Percentiles rank a stretch among this genome's conserved stretches.
phyloP scores from a whole-genome alignment of 2,888 invertebrate species.

The Ectropis crepuscularia region DNA sequence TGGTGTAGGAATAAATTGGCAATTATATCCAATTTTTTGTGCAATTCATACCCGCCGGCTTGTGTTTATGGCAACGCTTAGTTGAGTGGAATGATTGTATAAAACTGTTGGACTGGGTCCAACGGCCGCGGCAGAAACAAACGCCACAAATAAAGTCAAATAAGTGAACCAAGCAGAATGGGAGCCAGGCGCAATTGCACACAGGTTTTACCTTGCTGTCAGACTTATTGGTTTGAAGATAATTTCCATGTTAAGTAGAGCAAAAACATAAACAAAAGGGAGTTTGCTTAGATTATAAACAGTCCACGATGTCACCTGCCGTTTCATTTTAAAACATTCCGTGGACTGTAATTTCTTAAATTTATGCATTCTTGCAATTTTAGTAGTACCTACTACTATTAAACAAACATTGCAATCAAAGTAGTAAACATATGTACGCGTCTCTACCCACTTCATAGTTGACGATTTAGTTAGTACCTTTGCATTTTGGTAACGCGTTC shows the following conservation, averaged over 20 bases:
- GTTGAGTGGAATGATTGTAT: conserved; percentile 85
- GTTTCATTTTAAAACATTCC: too few relatives aligned
- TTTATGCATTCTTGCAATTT: too few relatives aligned
- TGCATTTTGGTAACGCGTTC: too few relatives aligned
- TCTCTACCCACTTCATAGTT: too few relatives aligned
- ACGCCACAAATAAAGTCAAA: conserved; percentile 82
- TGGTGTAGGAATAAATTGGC: conserved; percentile 71
- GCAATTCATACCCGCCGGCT: conserved; percentile 81
- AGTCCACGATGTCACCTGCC: too few relatives aligned
- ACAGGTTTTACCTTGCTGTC: conserved; percentile 13
- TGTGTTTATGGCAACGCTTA: conserved; percentile 84
- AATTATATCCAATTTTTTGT: conserved; percentile 81
- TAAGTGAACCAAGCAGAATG: conserved; percentile 70
- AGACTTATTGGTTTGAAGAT: conserved; percentile 9
- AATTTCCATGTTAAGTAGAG: background rate
- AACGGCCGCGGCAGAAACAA: conserved; percentile 74
- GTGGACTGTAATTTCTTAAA: too few relatives aligned
- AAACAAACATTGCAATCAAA: too few relatives aligned
- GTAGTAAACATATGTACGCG: too few relatives aligned
- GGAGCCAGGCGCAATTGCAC: conserved; percentile 14
- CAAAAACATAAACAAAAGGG: too few relatives aligned
- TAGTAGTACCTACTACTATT: too few relatives aligned
- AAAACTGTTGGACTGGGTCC: conserved; percentile 81
- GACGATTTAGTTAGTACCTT: too few relatives aligned
- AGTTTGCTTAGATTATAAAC: too few relatives aligned